phyloP scores from a whole-genome alignment of 1,140 invertebrate genomes.

The Agraylea sexmaculata region DNA sequence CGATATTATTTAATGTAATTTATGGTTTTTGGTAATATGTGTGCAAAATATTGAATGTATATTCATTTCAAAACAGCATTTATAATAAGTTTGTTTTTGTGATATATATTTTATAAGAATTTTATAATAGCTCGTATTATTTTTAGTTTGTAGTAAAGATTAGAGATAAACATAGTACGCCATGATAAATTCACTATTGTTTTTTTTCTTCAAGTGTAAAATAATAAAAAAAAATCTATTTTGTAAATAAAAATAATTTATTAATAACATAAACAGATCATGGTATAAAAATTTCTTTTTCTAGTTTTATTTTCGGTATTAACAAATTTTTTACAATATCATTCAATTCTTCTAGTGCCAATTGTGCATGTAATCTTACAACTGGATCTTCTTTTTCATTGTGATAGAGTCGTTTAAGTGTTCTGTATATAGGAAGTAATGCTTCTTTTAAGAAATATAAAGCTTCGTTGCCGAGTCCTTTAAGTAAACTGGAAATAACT shows the following conservation, averaged over 20 bases:
- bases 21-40: constrained; percentile 1
- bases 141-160: constrained; percentile 14
- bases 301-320: constrained; percentile 31
- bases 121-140: no score
- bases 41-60: not conserved
- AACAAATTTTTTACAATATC: constrained; percentile 52
- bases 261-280: no score
- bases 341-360: constrained; percentile 67
- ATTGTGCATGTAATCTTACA: constrained; percentile 56
- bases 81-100: constrained; percentile 2
- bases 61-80: not conserved
- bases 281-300: no score
- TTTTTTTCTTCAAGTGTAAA: no score
- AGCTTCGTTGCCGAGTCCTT: constrained; percentile 58
- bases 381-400: constrained; percentile 52
- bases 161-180: not conserved
- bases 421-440: constrained; percentile 55
- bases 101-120: no score
- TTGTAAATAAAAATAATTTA: no score
- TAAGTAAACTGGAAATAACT: constrained; percentile 57
- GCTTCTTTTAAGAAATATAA: constrained; percentile 52
- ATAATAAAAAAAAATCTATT: no score
- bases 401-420: constrained; percentile 51
- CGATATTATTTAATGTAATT: constrained; percentile 5
- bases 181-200: no score